Base-by-base conservation (phyloP, 2,888 invertebrate species). In the Drosophila meridionalis region DNA sequence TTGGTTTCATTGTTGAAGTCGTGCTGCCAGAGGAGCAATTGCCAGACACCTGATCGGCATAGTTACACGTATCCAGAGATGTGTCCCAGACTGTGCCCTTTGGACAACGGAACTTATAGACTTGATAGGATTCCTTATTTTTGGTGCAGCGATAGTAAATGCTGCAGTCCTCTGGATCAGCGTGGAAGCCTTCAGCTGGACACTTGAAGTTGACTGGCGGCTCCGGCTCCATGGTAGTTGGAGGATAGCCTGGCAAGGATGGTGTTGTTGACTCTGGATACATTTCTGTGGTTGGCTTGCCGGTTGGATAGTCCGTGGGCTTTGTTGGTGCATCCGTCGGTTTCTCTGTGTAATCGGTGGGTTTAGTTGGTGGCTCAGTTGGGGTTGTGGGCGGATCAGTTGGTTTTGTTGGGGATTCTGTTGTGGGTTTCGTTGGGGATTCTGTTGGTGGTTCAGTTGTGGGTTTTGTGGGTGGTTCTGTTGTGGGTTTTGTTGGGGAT, bases 41-140 rank as follows among this genome's bases (percentile, higher is more conserved):
- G 11, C 87, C 87, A 3, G 87, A 84, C 4, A 93, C 93, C 56
- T 90, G 86, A 53, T 91, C 84, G 7, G 91, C 91, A 66, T 92
- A 88, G 62, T 93, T 93, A 66, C 96, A 96, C 0, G 94, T 93
- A 76, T 94, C 93, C 60, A 94, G 92, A 28, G 94, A 93, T 73
- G 94, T 94, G 90, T 95, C 95, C 95, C 95, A 95, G 8, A 94
- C 94, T 0, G 95, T 95, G 63, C 94, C 95, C 14, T 93, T 93
- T 2, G 94, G 94, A 79, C 95, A 95, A 11, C 90, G 92, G 83
- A 94, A 95, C 53, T 94, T 94, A 74, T 94, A 94, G 40, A 93
- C 93, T 28, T 87, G 93, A 76, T 91, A 94, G 2, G 92, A 93
- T 2, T 94, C 93, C 59, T 93, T 92, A 45, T 87, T 79, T 20